Conservation (phyloP, 1,140 invertebrate species). For the Paralvinella palmiformis region DNA sequence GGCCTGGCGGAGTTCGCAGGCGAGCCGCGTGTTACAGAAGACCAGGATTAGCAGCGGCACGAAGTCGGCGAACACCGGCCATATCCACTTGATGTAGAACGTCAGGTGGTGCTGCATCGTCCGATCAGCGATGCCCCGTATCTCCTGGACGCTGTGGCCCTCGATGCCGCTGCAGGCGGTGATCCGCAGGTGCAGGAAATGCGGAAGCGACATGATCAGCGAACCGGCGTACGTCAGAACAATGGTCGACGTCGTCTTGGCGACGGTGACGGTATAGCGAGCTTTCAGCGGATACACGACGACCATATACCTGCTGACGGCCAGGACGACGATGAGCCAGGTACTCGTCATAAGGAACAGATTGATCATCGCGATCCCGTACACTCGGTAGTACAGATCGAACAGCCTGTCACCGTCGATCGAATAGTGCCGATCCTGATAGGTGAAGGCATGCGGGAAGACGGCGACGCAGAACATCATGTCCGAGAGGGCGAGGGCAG, state of each 20-base stretch:
- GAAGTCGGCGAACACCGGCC: neutral
- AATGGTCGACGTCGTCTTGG: neutral
- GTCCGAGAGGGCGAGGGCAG: slow-evolving; percentile 43
- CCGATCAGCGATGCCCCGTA: neutral
- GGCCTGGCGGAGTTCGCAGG: neutral
- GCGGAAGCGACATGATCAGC: neutral
- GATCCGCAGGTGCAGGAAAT: neutral
- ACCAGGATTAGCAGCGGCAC: neutral
- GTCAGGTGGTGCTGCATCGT: neutral
- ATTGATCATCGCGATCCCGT: neutral
- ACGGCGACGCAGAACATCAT: slow-evolving; percentile 44
- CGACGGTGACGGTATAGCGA: too few relatives aligned
- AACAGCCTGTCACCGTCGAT: too few relatives aligned
- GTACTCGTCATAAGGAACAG: neutral
- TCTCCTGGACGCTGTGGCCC: neutral
- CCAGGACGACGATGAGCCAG: neutral
- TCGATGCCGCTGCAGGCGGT: neutral
- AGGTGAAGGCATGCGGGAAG: too few relatives aligned
- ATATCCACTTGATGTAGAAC: neutral
- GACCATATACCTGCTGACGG: neutral
- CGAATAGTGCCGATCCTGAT: too few relatives aligned
- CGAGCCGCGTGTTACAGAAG: neutral
- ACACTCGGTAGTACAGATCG: neutral
- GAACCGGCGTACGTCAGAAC: neutral
- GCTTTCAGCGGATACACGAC: neutral